phyloP scores from a whole-genome alignment of 2,797 vertebrate genomes.

The Trachops cirrhosus region DNA sequence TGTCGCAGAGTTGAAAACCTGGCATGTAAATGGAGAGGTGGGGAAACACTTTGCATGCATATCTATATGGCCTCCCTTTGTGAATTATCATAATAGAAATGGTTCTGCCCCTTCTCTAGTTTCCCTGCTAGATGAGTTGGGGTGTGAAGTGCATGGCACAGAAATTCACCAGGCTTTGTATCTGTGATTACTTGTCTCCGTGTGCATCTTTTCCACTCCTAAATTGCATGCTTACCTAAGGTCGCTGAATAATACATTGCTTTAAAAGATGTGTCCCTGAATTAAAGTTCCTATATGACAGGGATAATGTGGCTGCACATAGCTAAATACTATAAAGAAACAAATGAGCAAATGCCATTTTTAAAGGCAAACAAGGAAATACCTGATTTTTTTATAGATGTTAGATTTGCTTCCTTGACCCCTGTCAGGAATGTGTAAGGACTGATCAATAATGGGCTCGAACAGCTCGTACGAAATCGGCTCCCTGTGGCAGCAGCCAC shows the following conservation, averaged over 20 bases:
- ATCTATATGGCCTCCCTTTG: constrained; percentile 80
- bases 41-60: constrained; percentile 77
- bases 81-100: constrained; percentile 80
- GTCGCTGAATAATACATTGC: constrained; percentile 80
- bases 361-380: constrained; percentile 67
- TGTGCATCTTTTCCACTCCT: constrained; percentile 76
- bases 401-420: constrained; percentile 63
- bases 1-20: constrained; percentile 81
- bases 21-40: constrained; percentile 77
- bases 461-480: constrained; percentile 40
- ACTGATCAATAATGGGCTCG: constrained; percentile 48
- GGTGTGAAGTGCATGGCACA: constrained; percentile 78
- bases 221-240: constrained; percentile 78
- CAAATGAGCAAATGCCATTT: constrained; percentile 69
- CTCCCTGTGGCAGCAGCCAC: constrained; percentile 16
- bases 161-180: constrained; percentile 77
- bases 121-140: constrained; percentile 81
- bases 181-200: constrained; percentile 73
- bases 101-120: constrained; percentile 81
- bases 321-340: constrained; percentile 64
- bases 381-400: constrained; percentile 37
- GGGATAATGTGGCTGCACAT: constrained; percentile 73
- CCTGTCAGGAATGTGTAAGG: constrained; percentile 48
- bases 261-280: constrained; percentile 77
- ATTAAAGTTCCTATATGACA: constrained; percentile 74